phyloP scores from a whole-genome alignment of 2,797 vertebrate genomes.

The Paguma larvata region DNA sequence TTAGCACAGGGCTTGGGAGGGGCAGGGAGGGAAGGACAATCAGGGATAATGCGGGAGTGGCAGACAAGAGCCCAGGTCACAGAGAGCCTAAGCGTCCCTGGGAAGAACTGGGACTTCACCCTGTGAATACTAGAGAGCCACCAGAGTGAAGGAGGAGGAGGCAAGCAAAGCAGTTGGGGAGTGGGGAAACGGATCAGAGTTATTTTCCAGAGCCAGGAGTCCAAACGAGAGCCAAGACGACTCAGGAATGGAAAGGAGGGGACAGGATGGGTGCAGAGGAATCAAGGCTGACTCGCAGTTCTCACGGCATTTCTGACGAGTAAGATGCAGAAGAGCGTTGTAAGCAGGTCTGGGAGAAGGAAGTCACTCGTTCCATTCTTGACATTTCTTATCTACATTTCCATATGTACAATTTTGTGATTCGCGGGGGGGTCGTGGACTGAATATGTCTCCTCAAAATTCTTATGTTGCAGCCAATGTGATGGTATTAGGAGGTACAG shows the following conservation, averaged over 20 bases:
- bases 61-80: not conserved
- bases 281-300: not conserved
- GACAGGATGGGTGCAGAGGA: not conserved
- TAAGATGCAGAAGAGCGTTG: not conserved
- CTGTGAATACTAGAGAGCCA: not conserved
- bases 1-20: not conserved
- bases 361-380: not conserved
- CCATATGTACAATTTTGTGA: not conserved
- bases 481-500: not conserved
- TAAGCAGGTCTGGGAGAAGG: not conserved
- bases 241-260: not conserved
- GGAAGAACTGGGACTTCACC: not conserved
- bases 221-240: not conserved
- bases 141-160: not conserved
- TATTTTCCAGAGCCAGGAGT: not conserved
- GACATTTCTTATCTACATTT: not conserved
- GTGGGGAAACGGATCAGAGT: not conserved
- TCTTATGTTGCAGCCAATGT: not conserved
- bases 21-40: not conserved
- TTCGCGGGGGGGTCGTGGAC: not conserved
- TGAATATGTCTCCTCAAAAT: not conserved
- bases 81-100: not conserved
- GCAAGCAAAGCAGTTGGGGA: not conserved
- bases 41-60: accelerated
- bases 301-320: not conserved